These are phyloP conservation scores for Cercopithecus mona DNA, from an alignment of 2,113 vertebrate species.

Conservation along the genomic window DNA sequence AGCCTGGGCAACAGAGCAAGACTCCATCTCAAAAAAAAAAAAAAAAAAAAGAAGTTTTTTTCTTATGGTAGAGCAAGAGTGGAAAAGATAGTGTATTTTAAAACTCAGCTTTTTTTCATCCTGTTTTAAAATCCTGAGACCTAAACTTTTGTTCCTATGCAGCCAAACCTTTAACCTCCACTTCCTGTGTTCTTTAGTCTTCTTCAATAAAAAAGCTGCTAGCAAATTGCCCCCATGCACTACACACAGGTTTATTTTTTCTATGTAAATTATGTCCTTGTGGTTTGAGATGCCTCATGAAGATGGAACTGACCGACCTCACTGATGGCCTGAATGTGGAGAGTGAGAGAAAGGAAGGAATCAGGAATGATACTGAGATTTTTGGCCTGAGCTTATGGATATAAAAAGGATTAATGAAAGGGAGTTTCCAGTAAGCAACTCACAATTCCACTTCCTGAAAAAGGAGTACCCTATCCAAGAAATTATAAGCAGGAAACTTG, in stretches of 20 bases:
- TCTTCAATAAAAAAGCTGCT: background rate
- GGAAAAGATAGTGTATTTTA: background rate
- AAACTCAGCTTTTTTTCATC: background rate
- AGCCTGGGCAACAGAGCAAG: no score
- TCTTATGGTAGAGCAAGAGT: background rate
- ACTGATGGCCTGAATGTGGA: background rate
- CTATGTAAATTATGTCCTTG: background rate
- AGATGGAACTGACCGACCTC: background rate
- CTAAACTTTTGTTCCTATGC: background rate
- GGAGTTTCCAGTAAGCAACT: background rate
- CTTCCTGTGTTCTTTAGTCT: background rate
- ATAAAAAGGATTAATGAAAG: background rate
- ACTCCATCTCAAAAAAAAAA: no score
- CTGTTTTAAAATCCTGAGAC: background rate
- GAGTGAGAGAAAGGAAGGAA: background rate
- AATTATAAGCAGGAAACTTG: background rate
- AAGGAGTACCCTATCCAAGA: background rate
- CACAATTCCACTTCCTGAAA: background rate
- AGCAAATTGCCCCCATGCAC: background rate
- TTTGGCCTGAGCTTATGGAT: background rate
- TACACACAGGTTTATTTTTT: background rate
- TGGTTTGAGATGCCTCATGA: background rate
- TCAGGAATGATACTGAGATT: background rate
- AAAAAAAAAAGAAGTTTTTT: no score
- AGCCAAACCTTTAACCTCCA: background rate